Percentiles rank a stretch among this genome's conserved stretches.
Conservation (phyloP, 2,888 invertebrate species). For the Ptychoptera contaminata region DNA sequence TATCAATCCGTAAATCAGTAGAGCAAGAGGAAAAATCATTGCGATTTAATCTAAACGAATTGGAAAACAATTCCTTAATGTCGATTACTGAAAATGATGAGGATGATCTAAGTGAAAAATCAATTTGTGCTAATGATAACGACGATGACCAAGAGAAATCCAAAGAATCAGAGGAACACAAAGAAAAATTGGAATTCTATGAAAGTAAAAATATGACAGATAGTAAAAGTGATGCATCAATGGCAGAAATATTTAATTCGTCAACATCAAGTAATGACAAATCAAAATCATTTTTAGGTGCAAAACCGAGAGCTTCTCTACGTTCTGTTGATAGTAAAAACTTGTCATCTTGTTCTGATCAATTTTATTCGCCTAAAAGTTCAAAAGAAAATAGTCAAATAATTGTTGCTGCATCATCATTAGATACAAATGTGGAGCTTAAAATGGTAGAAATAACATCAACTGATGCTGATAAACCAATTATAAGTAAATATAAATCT, state of each 20-base stretch:
- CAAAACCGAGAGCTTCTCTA: background rate
- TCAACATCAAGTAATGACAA: background rate
- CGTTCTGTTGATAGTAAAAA: background rate
- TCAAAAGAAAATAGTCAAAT: background rate
- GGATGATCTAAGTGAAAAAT: no score
- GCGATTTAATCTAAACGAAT: slow-evolving; percentile 10
- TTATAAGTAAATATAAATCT: background rate
- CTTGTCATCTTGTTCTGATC: background rate
- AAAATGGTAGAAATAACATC: background rate
- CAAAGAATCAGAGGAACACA: background rate
- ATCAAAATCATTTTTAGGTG: background rate
- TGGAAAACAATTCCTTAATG: background rate
- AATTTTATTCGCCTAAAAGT: slow-evolving; percentile 7
- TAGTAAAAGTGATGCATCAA: background rate
- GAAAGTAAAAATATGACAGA: background rate
- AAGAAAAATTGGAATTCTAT: no score
- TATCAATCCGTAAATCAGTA: background rate
- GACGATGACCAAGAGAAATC: background rate
- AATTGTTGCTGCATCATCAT: background rate
- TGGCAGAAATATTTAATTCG: background rate
- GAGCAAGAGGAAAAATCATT: slow-evolving; percentile 10
- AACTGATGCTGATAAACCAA: background rate
- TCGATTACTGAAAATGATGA: no score
- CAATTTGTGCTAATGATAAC: background rate
- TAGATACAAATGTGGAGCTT: background rate